A percentile compares a stretch with the other conserved stretches of the same genome.
Conservation (phyloP, 2,888 invertebrate species). For the Agrilus mali region DNA sequence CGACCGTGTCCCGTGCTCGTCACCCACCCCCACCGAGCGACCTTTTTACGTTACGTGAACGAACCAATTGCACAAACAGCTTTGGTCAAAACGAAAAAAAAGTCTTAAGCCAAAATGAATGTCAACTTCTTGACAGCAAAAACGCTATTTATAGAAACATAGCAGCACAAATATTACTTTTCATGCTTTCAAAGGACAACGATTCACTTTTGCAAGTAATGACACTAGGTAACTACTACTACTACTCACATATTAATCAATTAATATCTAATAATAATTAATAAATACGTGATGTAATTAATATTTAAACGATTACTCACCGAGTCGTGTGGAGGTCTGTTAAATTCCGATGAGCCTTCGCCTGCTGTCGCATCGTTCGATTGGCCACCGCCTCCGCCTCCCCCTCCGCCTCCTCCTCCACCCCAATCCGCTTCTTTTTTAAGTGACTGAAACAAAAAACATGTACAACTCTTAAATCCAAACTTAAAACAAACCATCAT, state of each 20-base stretch:
- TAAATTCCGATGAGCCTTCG: slow-evolving; percentile 65
- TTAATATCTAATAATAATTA: slow-evolving; percentile 6
- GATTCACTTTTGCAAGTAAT: slow-evolving; percentile 2
- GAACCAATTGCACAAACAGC: slow-evolving; percentile 19
- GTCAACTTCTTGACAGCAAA: slow-evolving; percentile 85
- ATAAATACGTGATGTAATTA: no score
- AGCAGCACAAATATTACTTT: slow-evolving; percentile 5
- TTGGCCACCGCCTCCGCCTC: slow-evolving; percentile 25
- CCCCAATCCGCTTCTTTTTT: slow-evolving; percentile 86
- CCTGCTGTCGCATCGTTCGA: slow-evolving; percentile 67
- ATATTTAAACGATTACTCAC: slow-evolving; percentile 48
- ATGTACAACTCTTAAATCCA: neutral
- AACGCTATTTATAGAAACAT: slow-evolving; percentile 8
- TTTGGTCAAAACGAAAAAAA: slow-evolving; percentile 35
- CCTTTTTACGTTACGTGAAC: neutral
- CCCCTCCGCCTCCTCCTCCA: slow-evolving; percentile 30
- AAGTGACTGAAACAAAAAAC: slow-evolving; percentile 54
- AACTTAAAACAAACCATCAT: no score
- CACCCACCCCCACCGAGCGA: slow-evolving; percentile 3
- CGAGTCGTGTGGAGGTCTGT: slow-evolving; percentile 66
- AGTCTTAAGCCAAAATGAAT: slow-evolving; percentile 85
- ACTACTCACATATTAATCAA: slow-evolving; percentile 20
- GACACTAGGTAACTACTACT: slow-evolving; percentile 3
- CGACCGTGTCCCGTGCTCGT: neutral
- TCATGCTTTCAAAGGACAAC: slow-evolving; percentile 5